Base-by-base conservation (phyloP, 2,797 vertebrate genomes). In the Sphenodon punctatus region DNA sequence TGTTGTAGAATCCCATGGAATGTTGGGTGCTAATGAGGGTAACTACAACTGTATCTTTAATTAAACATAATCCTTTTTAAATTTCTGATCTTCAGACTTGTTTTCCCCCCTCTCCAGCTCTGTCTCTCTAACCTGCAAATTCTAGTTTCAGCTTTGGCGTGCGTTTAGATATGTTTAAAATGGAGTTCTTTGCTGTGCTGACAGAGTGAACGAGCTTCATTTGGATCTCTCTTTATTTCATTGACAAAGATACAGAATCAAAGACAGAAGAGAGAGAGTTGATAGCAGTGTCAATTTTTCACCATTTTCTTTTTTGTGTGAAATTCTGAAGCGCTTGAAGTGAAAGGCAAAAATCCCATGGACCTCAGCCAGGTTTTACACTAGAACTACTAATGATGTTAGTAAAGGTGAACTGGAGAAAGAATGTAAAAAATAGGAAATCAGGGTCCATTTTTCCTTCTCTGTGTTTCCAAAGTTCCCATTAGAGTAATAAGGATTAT, bases 111-210 rank as follows among this genome's bases (percentile, higher is more conserved):
- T 5, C 16, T 39, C 9, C 53, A 23, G 32, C 32, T 45, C 56
- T 65, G 48, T 2, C 2, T 25, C 58, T 61, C 4, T 2, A 69
- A 88, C 64, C 78, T 83, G 48, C 71, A 71, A 75, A 87, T 89
- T 84, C 84, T 53, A 70, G 51, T 60, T 89, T 80, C 83, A 45
- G 70, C 72, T 91, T 73, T 66, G 75, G 63, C 56, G 2, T 2
- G 30, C 4, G 5, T 68, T 58, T 68, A 73, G 41, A 60, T 65
- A 67, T 56, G 49, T 86, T 80, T 84, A 64, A 67, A 67, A 61
- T 5, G 16, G 56, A 76, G 82, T 3, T 4, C 5, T 42, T 22
- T 67, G 75, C 7, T 43, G 67, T 59, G 46, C 34, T 60, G 39
- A 68, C 60, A 34, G 49, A 78, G 79, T 4, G 20, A 48, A 14